These are phyloP conservation scores for Passer domesticus DNA, from an alignment of 2,113 vertebrate genomes.

Conservation along the genomic window DNA sequence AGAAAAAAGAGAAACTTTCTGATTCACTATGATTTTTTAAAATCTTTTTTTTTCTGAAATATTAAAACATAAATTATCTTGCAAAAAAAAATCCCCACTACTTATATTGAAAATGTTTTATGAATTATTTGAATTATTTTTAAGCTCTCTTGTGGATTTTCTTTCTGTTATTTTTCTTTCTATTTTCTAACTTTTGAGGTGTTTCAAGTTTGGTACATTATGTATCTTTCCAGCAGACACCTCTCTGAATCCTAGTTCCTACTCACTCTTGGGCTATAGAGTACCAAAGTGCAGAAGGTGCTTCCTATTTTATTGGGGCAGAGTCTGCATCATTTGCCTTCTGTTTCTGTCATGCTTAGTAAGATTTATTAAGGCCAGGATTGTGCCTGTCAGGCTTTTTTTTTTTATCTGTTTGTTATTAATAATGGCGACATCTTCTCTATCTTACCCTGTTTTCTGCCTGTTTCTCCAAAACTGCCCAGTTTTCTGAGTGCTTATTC, in stretches of 20 bases:
- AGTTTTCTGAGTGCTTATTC: not conserved
- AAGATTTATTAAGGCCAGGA: not conserved
- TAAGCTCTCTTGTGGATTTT: not conserved
- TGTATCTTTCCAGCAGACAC: not conserved
- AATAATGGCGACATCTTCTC: not conserved
- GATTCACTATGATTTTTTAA: not conserved
- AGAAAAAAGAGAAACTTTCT: not conserved
- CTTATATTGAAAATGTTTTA: not conserved
- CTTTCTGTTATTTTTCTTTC: not conserved
- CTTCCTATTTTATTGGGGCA: not conserved
- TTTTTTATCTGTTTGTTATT: not conserved
- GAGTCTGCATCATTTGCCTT: not conserved
- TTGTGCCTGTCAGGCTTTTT: not conserved
- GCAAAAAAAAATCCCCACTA: fast-evolving
- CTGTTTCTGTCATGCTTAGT: fast-evolving
- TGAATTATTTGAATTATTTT: not conserved
- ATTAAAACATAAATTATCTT: fast-evolving
- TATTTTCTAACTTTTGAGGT: not conserved
- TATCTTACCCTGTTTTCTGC: not conserved
- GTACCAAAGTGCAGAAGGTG: not conserved
- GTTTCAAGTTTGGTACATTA: not conserved
- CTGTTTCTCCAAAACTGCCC: not conserved
- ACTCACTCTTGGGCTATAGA: not conserved
- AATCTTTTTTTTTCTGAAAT: not conserved
- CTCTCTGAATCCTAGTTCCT: not conserved